Conservation (phyloP, 2,113 vertebrate species). For the Vombatus ursinus region DNA sequence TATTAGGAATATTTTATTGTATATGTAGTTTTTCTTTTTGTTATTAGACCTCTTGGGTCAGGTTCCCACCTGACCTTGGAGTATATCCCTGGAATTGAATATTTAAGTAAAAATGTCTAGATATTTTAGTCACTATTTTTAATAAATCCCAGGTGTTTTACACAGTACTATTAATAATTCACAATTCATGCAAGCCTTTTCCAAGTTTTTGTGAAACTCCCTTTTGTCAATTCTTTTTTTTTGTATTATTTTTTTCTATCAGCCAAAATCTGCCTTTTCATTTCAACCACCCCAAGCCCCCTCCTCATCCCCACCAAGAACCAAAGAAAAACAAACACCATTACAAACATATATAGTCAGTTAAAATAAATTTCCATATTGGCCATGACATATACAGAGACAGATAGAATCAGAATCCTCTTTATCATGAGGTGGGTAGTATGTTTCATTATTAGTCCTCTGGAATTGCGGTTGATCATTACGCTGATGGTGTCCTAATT, state of each 20-base stretch:
- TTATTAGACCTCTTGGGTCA: neutral
- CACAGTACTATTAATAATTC: neutral
- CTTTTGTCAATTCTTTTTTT: neutral
- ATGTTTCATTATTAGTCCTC: neutral
- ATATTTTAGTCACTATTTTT: neutral
- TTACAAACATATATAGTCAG: neutral
- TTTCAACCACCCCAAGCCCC: neutral
- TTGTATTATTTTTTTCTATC: neutral
- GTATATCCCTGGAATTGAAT: neutral
- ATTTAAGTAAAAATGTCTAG: neutral
- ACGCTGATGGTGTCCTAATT: neutral
- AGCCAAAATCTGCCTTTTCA: neutral
- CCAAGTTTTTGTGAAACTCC: neutral
- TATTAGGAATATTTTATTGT: neutral
- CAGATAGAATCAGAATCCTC: neutral
- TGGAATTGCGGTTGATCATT: neutral
- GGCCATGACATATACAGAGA: neutral
- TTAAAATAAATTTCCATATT: neutral
- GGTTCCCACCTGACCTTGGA: too few relatives aligned
- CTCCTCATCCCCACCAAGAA: neutral
- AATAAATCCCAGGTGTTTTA: neutral
- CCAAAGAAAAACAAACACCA: neutral
- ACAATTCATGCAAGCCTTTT: neutral
- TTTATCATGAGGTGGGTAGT: neutral
- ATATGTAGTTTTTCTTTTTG: neutral